A percentile compares a stretch with the other conserved stretches of the same genome.
These are phyloP conservation scores for Paramormyrops hopkinsi DNA, from an alignment of 2,797 vertebrate genomes.

Conservation along the genomic window DNA sequence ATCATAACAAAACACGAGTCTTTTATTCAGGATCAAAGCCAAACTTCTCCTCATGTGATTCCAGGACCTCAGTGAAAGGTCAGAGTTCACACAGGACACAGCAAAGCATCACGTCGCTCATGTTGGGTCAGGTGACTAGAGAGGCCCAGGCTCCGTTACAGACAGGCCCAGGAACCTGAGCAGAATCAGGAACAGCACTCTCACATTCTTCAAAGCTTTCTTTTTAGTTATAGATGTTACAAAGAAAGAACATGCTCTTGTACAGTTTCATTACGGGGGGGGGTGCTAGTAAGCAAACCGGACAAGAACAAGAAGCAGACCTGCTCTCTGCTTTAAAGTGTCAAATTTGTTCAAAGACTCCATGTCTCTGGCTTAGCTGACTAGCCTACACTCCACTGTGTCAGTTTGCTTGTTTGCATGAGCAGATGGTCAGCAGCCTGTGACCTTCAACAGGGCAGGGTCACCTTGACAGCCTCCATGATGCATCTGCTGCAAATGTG, in stretches of 20 bases:
- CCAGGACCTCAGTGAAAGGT: not conserved
- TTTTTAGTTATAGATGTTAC: not conserved
- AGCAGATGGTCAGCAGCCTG: not conserved
- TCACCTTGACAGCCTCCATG: not conserved
- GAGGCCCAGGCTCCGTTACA: not conserved
- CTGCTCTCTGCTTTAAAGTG: not conserved
- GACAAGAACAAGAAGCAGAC: not conserved
- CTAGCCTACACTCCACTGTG: not conserved
- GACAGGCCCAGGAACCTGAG: not conserved
- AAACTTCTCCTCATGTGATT: not conserved
- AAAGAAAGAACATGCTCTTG: not conserved
- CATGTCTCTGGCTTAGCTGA: not conserved
- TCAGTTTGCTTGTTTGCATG: not conserved
- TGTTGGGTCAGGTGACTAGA: not conserved
- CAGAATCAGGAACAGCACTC: not conserved
- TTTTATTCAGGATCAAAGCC: constrained; percentile 3
- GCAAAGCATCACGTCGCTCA: not conserved
- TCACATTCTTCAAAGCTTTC: not conserved
- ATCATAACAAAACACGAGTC: constrained; percentile 9
- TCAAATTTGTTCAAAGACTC: not conserved
- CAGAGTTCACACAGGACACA: not conserved
- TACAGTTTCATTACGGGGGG: not conserved
- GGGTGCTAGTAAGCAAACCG: not conserved
- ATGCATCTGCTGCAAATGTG: not conserved
- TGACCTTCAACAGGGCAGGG: not conserved